A percentile compares a stretch with the other conserved stretches of the same genome.
These are phyloP conservation scores for Euzophera pinguis DNA, from an alignment of 2,888 invertebrate genomes.

Conservation along the genomic window DNA sequence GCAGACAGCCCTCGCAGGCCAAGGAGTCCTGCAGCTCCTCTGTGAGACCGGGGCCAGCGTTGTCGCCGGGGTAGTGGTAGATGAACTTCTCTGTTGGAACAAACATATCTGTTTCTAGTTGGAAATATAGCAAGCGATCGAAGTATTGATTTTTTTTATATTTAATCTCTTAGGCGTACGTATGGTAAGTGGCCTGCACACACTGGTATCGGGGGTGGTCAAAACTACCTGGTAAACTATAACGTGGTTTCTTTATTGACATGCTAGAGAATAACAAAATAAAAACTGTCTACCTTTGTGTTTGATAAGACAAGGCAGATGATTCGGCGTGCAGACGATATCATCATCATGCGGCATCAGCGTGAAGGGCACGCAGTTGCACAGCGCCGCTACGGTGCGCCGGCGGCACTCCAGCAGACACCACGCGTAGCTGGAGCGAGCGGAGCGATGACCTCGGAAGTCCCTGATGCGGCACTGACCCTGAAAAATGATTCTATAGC, in stretches of 20 bases:
- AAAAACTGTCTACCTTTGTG: constrained; percentile 30
- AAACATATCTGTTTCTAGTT: background rate
- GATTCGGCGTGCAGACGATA: constrained; percentile 31
- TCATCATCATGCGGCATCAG: constrained; percentile 41
- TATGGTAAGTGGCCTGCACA: too few relatives aligned
- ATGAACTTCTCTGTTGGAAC: constrained; percentile 42
- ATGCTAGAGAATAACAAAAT: too few relatives aligned
- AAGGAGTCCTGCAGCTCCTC: constrained; percentile 43
- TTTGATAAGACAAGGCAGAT: constrained; percentile 43
- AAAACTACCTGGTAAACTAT: too few relatives aligned
- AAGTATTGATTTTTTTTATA: too few relatives aligned
- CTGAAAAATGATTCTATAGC: constrained; percentile 28
- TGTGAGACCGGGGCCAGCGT: constrained; percentile 24
- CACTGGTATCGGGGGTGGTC: too few relatives aligned
- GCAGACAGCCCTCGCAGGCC: constrained; percentile 37
- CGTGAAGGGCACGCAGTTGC: constrained; percentile 74
- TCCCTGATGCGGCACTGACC: constrained; percentile 65
- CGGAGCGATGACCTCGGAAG: constrained; percentile 33
- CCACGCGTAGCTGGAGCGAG: constrained; percentile 61
- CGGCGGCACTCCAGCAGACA: constrained; percentile 79
- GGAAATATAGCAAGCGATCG: too few relatives aligned
- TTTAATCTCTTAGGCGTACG: too few relatives aligned
- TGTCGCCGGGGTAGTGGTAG: constrained; percentile 35
- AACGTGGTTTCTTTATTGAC: too few relatives aligned
- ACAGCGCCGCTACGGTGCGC: constrained; percentile 61